Base-by-base conservation (phyloP, 2,797 vertebrate genomes). In the Amphiprion clarkii region DNA sequence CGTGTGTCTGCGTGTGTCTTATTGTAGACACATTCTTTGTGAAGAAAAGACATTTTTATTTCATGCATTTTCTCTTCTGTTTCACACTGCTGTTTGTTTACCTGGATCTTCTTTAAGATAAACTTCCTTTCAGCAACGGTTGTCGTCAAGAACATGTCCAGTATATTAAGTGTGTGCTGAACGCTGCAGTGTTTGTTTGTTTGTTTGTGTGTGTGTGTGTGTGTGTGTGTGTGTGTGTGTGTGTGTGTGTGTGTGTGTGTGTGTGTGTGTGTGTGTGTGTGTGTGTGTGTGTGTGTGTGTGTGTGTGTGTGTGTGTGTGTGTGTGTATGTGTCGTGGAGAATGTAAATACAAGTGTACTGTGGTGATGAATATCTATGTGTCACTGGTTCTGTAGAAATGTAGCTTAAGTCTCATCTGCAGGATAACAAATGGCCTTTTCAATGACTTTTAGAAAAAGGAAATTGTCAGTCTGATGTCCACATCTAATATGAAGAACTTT, bases 61-160 rank as follows among this genome's bases (percentile, higher is more conserved):
- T 73, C n/a, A 68, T 60, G 36, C 40, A 39, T 71, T 61, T 12
- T 72, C 58, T 60, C 23, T 51, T 74, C 52, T 73, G 19, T 74
- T 76, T 7, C 42, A 56, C 1, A 2, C 48, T 63, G 64, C 44
- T 72, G 40, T 83, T 84, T 88, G 74, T 92, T 90, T 87, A 68
- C 70, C 59, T 66, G 56, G 46, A 54, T 86, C 74, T 54, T 82
- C 67, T 90, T 81, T 81, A 68, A 64, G 71, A 86, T 79, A 67
- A 79, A 65, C 46, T 49, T 19, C 42, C 25, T 64, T 74, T 85
- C 70, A 69, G 60, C 71, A 59, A 29, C n/a, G 25, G 55, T 66
- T 65, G 63, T 63, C 51, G 65, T 78, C 46, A 78, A 82, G 49
- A 87, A 71, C 70, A 64, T 65, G 76, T 67, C 77, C 52, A 1